Evolutionary conservation across 23 tunicate species (phyloP), one percentile per base, ranked within the genome.

Genomic region (Ascidia mentula): DNA sequence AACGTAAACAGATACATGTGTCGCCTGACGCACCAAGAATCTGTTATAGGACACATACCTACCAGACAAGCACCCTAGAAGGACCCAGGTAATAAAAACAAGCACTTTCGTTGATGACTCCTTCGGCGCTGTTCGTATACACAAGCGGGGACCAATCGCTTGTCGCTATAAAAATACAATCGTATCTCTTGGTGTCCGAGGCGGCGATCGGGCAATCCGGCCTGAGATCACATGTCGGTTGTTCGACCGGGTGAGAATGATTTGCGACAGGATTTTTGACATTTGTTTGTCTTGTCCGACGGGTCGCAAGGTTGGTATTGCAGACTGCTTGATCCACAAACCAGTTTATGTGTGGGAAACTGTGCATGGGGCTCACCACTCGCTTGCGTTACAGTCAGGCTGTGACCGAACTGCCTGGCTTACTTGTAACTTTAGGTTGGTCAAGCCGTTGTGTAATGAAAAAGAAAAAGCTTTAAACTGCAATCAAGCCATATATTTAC

Each of bases 141-240:
- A 53, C 65, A 53, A 53, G 24, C 22, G 28, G 12, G 15, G 24
- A 28, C 28, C 65, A 53, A 9, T 9, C 65, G 13, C 65, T 53
- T 53, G 65, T 53, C 65, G 65, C 65, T 53, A 53, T 53, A 28
- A 53, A 53, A 53, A 53, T 53, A 53, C 65, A 3, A 53, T 26
- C 28, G 65, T 3, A 53, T 6, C 13, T 28, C 65, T 53, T 26
- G 7, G 22, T 53, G 65, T 26, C 12, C 65, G 65, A 53, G n/a
- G n/a, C n/a, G n/a, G n/a, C n/a, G n/a, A n/a, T n/a, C n/a, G n/a
- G n/a, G n/a, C n/a, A n/a, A n/a, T n/a, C n/a, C n/a, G n/a, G n/a
- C n/a, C n/a, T 53, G 65, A 9, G 24, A 53, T 53, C 65, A 9
- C 4, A 42, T 3, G 28, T 28, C 65, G 24, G 65, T 42, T 42